These are phyloP conservation scores for Colinus virginianus DNA, from an alignment of 2,113 vertebrate species.

Conservation along the genomic window DNA sequence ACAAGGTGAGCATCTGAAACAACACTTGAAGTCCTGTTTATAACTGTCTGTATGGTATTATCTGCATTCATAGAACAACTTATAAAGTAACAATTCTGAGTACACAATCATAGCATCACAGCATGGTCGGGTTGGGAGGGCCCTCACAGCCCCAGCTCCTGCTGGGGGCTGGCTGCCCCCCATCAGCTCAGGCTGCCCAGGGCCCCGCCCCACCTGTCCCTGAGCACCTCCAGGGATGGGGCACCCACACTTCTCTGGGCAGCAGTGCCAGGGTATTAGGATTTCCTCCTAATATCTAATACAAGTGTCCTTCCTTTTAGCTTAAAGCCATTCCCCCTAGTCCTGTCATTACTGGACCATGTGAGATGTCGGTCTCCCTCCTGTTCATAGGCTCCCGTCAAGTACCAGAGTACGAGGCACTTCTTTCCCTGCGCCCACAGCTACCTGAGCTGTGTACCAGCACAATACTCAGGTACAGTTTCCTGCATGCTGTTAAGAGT, in stretches of 20 bases:
- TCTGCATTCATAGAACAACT: not conserved
- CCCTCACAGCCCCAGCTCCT: not conserved
- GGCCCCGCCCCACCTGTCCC: not conserved
- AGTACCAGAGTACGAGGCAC: not conserved
- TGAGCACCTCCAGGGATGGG: not conserved
- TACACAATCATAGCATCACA: not conserved
- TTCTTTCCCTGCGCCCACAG: not conserved
- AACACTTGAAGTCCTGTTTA: not conserved
- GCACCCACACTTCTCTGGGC: not conserved
- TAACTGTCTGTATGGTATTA: not conserved
- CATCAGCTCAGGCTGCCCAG: not conserved
- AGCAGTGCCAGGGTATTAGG: not conserved
- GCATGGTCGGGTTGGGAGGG: not conserved
- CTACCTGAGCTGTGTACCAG: not conserved
- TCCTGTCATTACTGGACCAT: not conserved
- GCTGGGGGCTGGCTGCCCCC: not conserved
- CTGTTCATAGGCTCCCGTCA: not conserved
- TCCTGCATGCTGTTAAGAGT: not conserved
- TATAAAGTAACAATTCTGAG: no score
- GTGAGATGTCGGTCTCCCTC: not conserved
- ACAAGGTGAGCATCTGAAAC: not conserved
- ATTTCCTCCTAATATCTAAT: not conserved
- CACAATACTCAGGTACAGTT: accelerated
- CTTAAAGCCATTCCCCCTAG: not conserved
- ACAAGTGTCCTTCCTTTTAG: not conserved